Conservation (phyloP, 1,140 invertebrate species). For the Papilio glaucus region DNA sequence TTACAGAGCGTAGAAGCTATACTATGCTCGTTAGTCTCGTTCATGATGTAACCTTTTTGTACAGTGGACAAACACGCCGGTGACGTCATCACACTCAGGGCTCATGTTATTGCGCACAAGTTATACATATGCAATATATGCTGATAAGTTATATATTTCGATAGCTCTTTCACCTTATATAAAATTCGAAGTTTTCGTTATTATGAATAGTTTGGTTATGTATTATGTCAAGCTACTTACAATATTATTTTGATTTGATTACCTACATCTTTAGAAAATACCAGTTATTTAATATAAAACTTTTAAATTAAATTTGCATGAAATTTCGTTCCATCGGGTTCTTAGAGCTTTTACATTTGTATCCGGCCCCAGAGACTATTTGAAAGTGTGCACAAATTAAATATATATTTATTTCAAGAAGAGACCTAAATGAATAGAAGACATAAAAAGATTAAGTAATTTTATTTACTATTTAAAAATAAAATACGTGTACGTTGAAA, state of each 20-base stretch:
- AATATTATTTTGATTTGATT: not conserved
- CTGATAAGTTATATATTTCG: too few relatives aligned
- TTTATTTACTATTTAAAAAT: conserved; percentile 24
- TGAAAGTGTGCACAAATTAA: not conserved
- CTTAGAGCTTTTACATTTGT: not conserved
- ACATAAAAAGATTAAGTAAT: not conserved
- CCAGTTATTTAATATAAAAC: not conserved
- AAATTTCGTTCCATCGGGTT: not conserved
- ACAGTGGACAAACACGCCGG: too few relatives aligned
- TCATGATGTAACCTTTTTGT: too few relatives aligned
- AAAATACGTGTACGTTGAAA: not conserved
- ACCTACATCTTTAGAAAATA: not conserved
- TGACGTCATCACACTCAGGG: too few relatives aligned
- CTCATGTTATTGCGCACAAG: too few relatives aligned
- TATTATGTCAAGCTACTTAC: not conserved
- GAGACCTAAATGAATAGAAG: not conserved
- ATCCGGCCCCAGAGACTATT: not conserved
- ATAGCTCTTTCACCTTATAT: not conserved
- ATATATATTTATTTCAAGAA: not conserved
- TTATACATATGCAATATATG: too few relatives aligned
- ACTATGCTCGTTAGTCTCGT: too few relatives aligned
- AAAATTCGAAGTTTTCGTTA: too few relatives aligned
- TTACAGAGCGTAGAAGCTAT: too few relatives aligned
- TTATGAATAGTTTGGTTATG: too few relatives aligned
- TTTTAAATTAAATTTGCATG: not conserved